Percentiles rank a stretch among this genome's conserved stretches.
These are phyloP conservation scores for Rhaphigaster nebulosa DNA, from an alignment of 2,888 invertebrate genomes.

Conservation along the genomic window DNA sequence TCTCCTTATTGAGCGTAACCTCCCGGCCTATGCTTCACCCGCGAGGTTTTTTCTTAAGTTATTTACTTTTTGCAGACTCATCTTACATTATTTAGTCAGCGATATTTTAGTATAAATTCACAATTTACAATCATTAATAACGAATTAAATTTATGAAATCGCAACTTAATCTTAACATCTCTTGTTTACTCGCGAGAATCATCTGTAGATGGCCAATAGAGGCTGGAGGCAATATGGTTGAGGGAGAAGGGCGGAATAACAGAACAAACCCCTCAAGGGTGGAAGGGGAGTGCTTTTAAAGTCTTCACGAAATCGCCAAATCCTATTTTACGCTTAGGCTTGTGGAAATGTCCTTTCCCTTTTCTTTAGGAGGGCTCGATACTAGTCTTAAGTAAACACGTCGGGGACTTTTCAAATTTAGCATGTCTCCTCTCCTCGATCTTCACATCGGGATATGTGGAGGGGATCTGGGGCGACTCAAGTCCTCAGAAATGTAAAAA, in stretches of 20 bases:
- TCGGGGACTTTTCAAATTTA: slow-evolving; percentile 32
- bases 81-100: not conserved
- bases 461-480: not conserved
- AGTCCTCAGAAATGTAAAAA: not conserved
- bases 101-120: too few relatives aligned
- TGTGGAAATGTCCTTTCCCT: slow-evolving; percentile 38
- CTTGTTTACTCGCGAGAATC: not conserved
- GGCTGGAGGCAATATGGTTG: not conserved
- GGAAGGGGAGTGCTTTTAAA: slow-evolving; percentile 54
- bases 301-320: slow-evolving; percentile 54
- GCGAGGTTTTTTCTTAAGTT: too few relatives aligned
- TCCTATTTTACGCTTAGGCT: slow-evolving; percentile 54
- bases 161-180: not conserved
- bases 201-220: not conserved
- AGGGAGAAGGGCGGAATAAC: not conserved
- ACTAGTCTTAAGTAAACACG: slow-evolving; percentile 35
- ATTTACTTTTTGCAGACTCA: too few relatives aligned
- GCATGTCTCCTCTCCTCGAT: not conserved
- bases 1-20: too few relatives aligned
- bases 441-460: not conserved
- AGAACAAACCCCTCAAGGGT: not conserved
- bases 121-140: not conserved
- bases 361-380: not conserved
- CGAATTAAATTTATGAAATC: not conserved
- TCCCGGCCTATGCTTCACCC: too few relatives aligned